Evolutionary conservation across 2,113 vertebrate species (phyloP).

Genomic region (Rafetus swinhoei): DNA sequence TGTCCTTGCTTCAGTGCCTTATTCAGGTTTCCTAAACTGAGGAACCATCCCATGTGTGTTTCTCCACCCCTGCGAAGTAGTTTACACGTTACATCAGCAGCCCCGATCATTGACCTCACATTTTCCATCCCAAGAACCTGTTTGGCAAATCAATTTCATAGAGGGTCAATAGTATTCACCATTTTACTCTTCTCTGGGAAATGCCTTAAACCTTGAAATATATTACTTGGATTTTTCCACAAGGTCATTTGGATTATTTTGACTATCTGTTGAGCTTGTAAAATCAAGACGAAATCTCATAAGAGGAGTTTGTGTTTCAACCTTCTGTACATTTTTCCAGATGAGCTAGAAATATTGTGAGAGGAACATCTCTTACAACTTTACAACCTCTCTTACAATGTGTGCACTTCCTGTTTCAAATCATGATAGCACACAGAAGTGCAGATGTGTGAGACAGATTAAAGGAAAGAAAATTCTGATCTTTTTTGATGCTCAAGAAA

Average conservation of each 20-base stretch:
- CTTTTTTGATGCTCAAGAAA: background rate
- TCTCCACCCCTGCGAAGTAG: background rate
- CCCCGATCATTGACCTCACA: background rate
- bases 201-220: background rate
- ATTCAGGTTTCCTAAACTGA: background rate
- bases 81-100: background rate
- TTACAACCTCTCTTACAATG: background rate
- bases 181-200: background rate
- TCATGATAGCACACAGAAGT: background rate
- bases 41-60: background rate
- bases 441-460: background rate
- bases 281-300: background rate
- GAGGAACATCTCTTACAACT: background rate
- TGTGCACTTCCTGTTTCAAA: background rate
- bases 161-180: background rate
- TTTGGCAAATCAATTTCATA: background rate
- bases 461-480: rapidly evolving
- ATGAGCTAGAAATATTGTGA: background rate
- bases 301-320: background rate
- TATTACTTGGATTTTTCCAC: background rate
- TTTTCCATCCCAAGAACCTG: background rate
- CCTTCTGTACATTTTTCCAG: background rate
- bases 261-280: background rate
- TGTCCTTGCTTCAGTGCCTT: background rate
- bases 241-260: background rate